Base-by-base conservation (phyloP, 2,113 vertebrate species). In the Phyllostomus hastatus region DNA sequence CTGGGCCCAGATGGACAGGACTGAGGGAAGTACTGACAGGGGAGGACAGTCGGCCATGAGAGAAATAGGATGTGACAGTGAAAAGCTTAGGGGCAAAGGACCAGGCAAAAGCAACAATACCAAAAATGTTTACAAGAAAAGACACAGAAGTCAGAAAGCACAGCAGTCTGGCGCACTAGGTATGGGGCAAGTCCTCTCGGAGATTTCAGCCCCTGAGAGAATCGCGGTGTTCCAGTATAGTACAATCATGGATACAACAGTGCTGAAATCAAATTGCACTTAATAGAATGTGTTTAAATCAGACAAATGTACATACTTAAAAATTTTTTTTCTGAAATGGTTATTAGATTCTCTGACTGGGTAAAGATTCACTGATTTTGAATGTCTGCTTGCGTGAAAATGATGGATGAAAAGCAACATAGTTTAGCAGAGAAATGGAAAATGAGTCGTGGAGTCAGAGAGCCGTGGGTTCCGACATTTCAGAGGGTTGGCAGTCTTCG, bases 381-480 rank as follows among this genome's bases (percentile, higher is more conserved):
- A 9, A 43, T 43, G 43, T 43, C 43, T 43, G 8, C 43, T 9
- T 43, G 43, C 3, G 5, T 73, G 48, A 89, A 88, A 88, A 64
- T 38, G 31, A 26, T 31, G 1, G 3, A 9, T 33, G 24, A 14
- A 80, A 48, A 19, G 20, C 11, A 35, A 33, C 1, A 24, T 1
- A 41, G 17, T 61, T 67, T 78, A 50, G 17, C 43, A 2, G 20
- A 61, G 61, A 59, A 78, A 88, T 0, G 24, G 41, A 85, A 57
- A 7, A 11, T 0, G 0, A 38, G 31, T 33, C 54, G 1, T 19
- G 1, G 7, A 69, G 38, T 35, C 28, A 59, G 24, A 10, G 4
- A 12, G 28, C 46, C 5, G 3, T 11, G 2, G 57, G 54, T 2
- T 33, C 67, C 5, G 1, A 10, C 12, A 33, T 33, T 52, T 5